A percentile compares a stretch with the other conserved stretches of the same genome.
Evolutionary conservation across 2,888 invertebrate species (phyloP).

Genomic region (Itoplectis maculator): DNA sequence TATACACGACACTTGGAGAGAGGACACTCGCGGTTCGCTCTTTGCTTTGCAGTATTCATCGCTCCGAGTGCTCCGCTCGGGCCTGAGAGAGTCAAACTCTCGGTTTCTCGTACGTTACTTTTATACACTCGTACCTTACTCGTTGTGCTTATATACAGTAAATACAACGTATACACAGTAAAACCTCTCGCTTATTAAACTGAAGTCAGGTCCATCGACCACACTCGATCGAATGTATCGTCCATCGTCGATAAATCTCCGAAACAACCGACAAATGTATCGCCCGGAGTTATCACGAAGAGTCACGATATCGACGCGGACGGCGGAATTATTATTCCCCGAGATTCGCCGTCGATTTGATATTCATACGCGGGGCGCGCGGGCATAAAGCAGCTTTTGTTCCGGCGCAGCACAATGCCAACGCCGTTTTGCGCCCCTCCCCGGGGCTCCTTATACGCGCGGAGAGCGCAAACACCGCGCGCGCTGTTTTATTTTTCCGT

Average conservation of each 20-base stretch:
- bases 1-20: not conserved
- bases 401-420: constrained; percentile 59
- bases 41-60: constrained; percentile 20
- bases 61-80: constrained; percentile 37
- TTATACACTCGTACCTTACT: too few species aligned
- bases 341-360: constrained; percentile 61
- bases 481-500: constrained; percentile 37
- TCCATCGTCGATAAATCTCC: not conserved
- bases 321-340: constrained; percentile 56
- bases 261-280: not conserved
- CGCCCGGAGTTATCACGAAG: not conserved
- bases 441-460: constrained; percentile 55
- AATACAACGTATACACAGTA: constrained; percentile 45
- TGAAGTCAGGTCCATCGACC: too few species aligned
- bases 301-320: constrained; percentile 35
- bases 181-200: too few species aligned
- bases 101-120: constrained; percentile 49
- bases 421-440: constrained; percentile 23
- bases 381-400: constrained; percentile 58
- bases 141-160: constrained; percentile 14
- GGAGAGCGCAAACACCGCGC: constrained; percentile 23
- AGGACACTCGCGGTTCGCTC: constrained; percentile 19
- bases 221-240: not conserved
- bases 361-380: constrained; percentile 38
- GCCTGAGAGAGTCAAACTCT: constrained; percentile 35